Base-by-base conservation (phyloP, 2,888 invertebrate genomes). In the Cremastinae sp. region DNA sequence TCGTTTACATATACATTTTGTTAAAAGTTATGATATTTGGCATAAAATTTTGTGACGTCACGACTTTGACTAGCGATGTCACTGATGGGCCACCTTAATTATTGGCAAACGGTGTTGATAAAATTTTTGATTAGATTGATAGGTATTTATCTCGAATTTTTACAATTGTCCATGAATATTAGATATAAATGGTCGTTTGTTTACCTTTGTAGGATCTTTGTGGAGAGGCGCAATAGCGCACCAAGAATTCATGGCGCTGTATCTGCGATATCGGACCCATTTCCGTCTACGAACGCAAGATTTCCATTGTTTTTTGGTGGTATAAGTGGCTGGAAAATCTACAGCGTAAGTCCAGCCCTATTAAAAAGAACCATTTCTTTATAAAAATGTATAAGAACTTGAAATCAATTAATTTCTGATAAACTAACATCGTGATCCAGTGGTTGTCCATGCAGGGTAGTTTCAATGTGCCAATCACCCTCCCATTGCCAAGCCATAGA, bases 401-500 rank as follows among this genome's bases (percentile, higher is more conserved):
- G 43, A 56, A 66, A 8, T 39, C 9, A 68, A 53, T n/a, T 35
- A 12, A 55, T 35, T 35, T 8, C 10, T 1, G 20, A 10, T 39
- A 37, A 72, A 84, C 83, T 87, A 88, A 92, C 97, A 91, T 97
- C 96, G 88, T 96, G 95, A 85, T 96, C 96, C 75, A 97, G 90
- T 1, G 96, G 95, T 84, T 97, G 95, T 1, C 97, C 97, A 88
- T 96, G 95, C 81, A 96, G 91, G 2, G 95, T 95, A 16, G 96
- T 92, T 86, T 97, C 96, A 69, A 96, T 91, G 83, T 95, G 94
- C 97, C 98, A 98, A 81, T 97, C 96, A 1, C 96, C 96, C 91
- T 98, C 98, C 98, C 98, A 98, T 85, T 96, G 95, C 98, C 98
- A 98, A 12, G 97, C 96, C 94, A 96, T 95, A 0, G 97, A 97